Evolutionary conservation across 2,797 vertebrate species (phyloP).

Genomic region (Hippoglossus hippoglossus): DNA sequence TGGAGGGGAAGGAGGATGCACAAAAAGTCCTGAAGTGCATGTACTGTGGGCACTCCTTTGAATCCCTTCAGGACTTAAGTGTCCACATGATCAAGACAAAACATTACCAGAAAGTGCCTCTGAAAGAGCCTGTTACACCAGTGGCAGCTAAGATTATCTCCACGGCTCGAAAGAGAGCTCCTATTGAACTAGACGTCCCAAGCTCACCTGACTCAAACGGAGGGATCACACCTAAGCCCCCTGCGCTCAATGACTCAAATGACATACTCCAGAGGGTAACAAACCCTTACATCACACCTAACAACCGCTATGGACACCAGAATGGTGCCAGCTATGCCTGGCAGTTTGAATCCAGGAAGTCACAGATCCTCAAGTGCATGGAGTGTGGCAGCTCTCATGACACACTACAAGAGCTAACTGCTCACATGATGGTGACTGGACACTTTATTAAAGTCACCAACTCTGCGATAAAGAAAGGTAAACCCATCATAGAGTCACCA

Average conservation of each 20-base stretch:
- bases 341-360: slow-evolving; percentile 99
- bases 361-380: slow-evolving; percentile 99
- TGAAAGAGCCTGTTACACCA: slow-evolving; percentile 98
- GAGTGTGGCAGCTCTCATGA: slow-evolving; percentile 97
- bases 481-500: slow-evolving; percentile 91
- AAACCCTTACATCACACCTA: slow-evolving; percentile 97
- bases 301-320: slow-evolving; percentile 99
- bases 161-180: slow-evolving; percentile 92
- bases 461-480: slow-evolving; percentile 99
- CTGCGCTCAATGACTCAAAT: slow-evolving; percentile 81
- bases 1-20: slow-evolving; percentile 99
- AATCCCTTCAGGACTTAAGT: slow-evolving; percentile 98
- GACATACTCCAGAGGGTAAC: slow-evolving; percentile 92
- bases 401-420: slow-evolving; percentile 96
- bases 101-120: slow-evolving; percentile 99
- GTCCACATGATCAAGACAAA: slow-evolving; percentile 99
- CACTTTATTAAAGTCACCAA: slow-evolving; percentile 99
- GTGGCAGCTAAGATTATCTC: slow-evolving; percentile 96
- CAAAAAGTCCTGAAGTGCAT: slow-evolving; percentile 99
- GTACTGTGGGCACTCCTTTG: slow-evolving; percentile 99
- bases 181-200: slow-evolving; percentile 93
- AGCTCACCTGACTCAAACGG: slow-evolving; percentile 97
- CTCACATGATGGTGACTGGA: slow-evolving; percentile 99
- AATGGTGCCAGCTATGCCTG: slow-evolving; percentile 99
- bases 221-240: slow-evolving; percentile 86